A percentile compares a stretch with the other conserved stretches of the same genome.
Evolutionary conservation across 2,113 vertebrate species (phyloP).

Genomic region (Indri indri): DNA sequence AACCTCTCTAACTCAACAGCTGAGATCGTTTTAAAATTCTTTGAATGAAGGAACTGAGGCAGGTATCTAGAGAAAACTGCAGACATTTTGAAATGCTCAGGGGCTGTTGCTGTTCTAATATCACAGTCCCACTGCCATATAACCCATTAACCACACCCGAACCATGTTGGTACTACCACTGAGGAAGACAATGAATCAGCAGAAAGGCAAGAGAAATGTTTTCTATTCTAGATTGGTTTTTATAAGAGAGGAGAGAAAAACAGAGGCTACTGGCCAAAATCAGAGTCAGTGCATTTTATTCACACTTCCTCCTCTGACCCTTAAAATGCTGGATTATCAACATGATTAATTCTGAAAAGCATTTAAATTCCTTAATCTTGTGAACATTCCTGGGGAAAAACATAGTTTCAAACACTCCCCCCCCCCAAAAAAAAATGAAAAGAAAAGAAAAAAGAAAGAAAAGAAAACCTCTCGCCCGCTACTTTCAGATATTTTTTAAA

Average conservation of each 20-base stretch:
- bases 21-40: background rate
- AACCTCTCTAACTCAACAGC: background rate
- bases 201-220: background rate
- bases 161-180: background rate
- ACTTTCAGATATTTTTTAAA: background rate
- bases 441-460: background rate
- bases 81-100: background rate
- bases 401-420: background rate
- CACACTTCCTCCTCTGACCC: background rate
- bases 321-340: background rate
- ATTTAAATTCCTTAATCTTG: background rate
- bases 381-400: background rate
- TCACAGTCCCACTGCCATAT: background rate
- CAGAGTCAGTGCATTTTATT: background rate
- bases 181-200: background rate
- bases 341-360: constrained; percentile 14
- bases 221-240: background rate
- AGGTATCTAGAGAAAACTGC: background rate
- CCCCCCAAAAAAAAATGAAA: background rate
- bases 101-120: background rate
- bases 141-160: background rate
- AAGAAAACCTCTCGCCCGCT: constrained; percentile 47
- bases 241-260: background rate
- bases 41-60: constrained; percentile 22
- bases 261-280: background rate